Conservation (phyloP, 2,797 vertebrate species). For the Anomalospiza imberbis region DNA sequence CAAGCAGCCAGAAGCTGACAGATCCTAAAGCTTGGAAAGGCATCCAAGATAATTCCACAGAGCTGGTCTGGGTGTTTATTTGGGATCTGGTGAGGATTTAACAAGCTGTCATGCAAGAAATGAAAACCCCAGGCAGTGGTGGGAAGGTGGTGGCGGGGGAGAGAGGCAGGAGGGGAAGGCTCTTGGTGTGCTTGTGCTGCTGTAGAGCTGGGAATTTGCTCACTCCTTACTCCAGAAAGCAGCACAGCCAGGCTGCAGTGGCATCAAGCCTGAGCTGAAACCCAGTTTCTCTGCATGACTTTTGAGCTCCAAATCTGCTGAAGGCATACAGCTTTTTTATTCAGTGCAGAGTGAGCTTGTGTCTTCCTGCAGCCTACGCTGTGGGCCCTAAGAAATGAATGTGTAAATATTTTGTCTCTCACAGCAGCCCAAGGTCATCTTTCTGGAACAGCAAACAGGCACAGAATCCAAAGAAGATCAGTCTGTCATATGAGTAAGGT, state of each 20-base stretch:
- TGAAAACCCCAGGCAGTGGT: background rate
- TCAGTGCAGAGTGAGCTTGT: background rate
- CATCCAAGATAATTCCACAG: background rate
- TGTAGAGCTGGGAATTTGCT: background rate
- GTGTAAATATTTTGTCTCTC: constrained; percentile 64
- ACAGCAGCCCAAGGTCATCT: constrained; percentile 63
- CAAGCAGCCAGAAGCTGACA: constrained; percentile 25
- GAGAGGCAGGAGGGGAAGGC: background rate
- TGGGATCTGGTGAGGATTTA: constrained; percentile 1
- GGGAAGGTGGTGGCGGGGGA: background rate
- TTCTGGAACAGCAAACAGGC: constrained; percentile 62
- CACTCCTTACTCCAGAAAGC: background rate
- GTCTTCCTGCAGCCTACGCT: background rate
- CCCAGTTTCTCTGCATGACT: background rate
- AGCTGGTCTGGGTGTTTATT: background rate
- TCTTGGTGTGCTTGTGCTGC: background rate
- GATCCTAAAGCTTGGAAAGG: constrained; percentile 2
- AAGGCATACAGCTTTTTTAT: background rate
- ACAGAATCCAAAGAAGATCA: constrained; percentile 63
- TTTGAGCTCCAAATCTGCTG: background rate
- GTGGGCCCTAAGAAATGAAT: constrained; percentile 35
- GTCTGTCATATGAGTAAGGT: constrained; percentile 65
- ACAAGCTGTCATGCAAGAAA: background rate
- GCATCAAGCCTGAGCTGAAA: background rate
- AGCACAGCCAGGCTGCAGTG: background rate